Conservation (phyloP, 2,113 vertebrate genomes). For the Myiagra hebetior region DNA sequence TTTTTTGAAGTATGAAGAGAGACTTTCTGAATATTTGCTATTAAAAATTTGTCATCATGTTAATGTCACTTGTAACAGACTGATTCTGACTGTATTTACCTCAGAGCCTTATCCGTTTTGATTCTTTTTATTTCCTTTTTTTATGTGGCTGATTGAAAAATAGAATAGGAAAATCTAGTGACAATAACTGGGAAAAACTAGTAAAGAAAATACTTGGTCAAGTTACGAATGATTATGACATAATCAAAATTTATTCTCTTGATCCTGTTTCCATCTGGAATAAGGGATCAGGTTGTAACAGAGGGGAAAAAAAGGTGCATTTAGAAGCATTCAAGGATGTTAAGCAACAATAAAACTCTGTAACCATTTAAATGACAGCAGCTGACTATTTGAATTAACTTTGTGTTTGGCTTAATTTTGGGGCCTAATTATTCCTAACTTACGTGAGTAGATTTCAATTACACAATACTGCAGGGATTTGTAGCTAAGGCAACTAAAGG, state of each 20-base stretch:
- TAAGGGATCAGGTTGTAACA: conserved; percentile 5
- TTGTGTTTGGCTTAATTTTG: conserved; percentile 81
- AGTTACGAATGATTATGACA: conserved; percentile 66
- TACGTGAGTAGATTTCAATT: conserved; percentile 82
- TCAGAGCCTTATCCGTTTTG: conserved; percentile 56
- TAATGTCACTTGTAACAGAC: conserved; percentile 64
- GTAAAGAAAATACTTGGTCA: conserved; percentile 46
- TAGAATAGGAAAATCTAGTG: conserved; percentile 68
- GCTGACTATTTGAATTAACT: conserved; percentile 80
- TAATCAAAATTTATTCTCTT: conserved; percentile 68
- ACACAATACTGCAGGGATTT: conserved; percentile 79
- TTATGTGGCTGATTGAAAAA: conserved; percentile 58
- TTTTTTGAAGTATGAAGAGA: conserved; percentile 53
- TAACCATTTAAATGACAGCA: conserved; percentile 74
- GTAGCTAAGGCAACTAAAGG: conserved; percentile 81
- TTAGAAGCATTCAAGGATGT: conserved; percentile 77
- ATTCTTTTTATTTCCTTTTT: conserved; percentile 68
- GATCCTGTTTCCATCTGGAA: conserved; percentile 53
- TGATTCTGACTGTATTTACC: conserved; percentile 67
- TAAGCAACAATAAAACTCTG: conserved; percentile 71
- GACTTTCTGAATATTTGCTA: conserved; percentile 60
- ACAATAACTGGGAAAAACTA: conserved; percentile 58
- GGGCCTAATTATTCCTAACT: conserved; percentile 81
- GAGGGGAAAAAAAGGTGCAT: conserved; percentile 65
- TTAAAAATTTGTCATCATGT: conserved; percentile 16